Conservation (phyloP, 2,797 vertebrate genomes). For the Macroramphosus scolopax region DNA sequence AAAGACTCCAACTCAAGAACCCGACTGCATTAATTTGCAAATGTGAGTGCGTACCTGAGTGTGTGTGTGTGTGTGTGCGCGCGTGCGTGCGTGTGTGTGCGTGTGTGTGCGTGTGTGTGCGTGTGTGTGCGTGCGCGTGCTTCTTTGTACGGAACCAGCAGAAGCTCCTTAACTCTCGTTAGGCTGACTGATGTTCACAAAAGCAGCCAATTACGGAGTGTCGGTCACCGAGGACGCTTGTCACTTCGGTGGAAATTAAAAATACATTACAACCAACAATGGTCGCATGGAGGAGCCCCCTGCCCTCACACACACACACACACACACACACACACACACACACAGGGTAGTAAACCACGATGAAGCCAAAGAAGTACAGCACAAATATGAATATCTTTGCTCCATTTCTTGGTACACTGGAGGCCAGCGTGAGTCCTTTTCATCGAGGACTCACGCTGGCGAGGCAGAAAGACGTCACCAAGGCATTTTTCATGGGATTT, state of each 20-base stretch:
- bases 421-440: no score
- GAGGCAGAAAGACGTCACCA: constrained; percentile 6
- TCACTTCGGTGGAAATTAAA: constrained; percentile 77
- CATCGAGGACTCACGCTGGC: constrained; percentile 6
- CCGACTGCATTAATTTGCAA: constrained; percentile 28
- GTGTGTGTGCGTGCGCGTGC: constrained; percentile 1
- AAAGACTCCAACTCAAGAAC: constrained; percentile 7
- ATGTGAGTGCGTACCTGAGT: constrained; percentile 15
- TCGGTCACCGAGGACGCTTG: constrained; percentile 66
- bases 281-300: constrained; percentile 41
- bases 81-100: constrained; percentile 33
- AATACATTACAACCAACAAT: constrained; percentile 74
- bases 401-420: no score
- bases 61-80: constrained; percentile 22
- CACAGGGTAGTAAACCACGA: constrained; percentile 13
- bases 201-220: constrained; percentile 73
- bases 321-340: constrained; percentile 3
- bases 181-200: constrained; percentile 78
- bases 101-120: constrained; percentile 24
- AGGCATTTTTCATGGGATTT: no score
- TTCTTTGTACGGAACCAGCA: constrained; percentile 10
- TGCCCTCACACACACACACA: background rate
- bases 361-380: no score
- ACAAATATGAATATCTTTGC: no score
- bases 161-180: constrained; percentile 66